These are phyloP conservation scores for Arctopsyche grandis DNA, from an alignment of 1,140 invertebrate genomes.

Conservation along the genomic window DNA sequence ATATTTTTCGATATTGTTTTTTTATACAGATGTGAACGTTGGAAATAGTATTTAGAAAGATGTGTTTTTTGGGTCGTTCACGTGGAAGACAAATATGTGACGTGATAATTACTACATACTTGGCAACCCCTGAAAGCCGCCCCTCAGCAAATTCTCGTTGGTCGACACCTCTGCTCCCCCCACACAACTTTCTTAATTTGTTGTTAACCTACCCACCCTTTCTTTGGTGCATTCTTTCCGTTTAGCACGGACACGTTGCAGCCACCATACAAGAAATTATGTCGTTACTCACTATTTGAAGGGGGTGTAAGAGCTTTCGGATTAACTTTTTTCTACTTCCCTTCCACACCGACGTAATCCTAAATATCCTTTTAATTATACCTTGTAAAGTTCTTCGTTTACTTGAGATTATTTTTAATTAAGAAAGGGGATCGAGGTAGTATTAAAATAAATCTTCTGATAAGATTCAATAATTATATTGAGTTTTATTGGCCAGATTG, in stretches of 20 bases:
- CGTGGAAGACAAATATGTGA: conserved; percentile 45
- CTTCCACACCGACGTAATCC: background rate
- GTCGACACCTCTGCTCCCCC: conserved; percentile 11
- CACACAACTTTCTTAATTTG: conserved; percentile 19
- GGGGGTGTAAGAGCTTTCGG: conserved; percentile 23
- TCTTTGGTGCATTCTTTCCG: conserved; percentile 21
- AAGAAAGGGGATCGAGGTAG: background rate
- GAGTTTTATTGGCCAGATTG: too few species aligned
- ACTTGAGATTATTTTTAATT: background rate
- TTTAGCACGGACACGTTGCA: conserved; percentile 11
- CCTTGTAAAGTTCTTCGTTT: background rate
- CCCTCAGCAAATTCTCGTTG: conserved; percentile 1
- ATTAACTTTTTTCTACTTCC: background rate
- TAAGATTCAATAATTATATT: conserved; percentile 1
- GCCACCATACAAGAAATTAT: conserved; percentile 17
- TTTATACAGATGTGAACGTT: background rate
- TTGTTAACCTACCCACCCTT: conserved; percentile 19
- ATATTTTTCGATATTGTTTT: background rate
- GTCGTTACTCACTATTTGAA: conserved; percentile 25
- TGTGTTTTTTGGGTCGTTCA: background rate
- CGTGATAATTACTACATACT: conserved; percentile 48
- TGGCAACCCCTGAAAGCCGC: conserved; percentile 3
- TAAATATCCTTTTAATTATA: conserved; percentile 29
- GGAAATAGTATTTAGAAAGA: background rate
- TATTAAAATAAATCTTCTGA: background rate